Base-by-base conservation (phyloP, 2,797 vertebrate species). In the Tadarida brasiliensis region DNA sequence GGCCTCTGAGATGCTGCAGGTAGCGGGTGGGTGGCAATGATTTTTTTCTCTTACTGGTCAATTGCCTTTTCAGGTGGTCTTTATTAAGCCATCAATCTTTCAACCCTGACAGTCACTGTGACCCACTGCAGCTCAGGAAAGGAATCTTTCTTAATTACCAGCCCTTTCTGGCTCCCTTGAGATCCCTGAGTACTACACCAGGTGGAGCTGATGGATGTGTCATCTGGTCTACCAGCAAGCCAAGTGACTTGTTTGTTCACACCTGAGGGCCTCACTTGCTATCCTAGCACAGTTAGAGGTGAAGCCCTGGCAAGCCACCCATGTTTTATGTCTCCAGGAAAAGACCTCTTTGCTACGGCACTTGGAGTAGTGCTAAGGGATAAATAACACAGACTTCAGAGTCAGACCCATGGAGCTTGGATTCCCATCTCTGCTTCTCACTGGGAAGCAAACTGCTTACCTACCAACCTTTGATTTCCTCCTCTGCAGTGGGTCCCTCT, bases 91-190 rank as follows among this genome's bases (percentile, higher is more conserved):
- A 96, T 97, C 80, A 91, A 85, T 97, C 94, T 95, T 95, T 90
- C 61, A 71, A 87, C 81, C 67, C 93, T 95, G 97, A 96, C 97
- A 97, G 92, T 97, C 97, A 94, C 92, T 87, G 80, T 97, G 97
- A 95, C 92, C 96, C 89, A 87, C 70, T 78, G 78, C 39, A 35
- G 89, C 89, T 96, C 94, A 80, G 94, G 94, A 96, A 96, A 96
- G 87, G 95, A 95, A 97, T 97, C 95, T 89, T 97, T 97, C 97
- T 97, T 97, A 97, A 97, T 97, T 97, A 97, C 94, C 74, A 96
- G 92, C 17, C 83, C 96, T 96, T 97, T 94, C 96, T 94, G 67
- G 84, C 94, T 97, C 96, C 95, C 97, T 65, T 1, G 93, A 94
- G 97, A 87, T 28, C 56, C 61, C 57, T 94, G 96, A 97, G 92